phyloP scores from a whole-genome alignment of 2,113 vertebrate genomes.

The Lepus timidus region DNA sequence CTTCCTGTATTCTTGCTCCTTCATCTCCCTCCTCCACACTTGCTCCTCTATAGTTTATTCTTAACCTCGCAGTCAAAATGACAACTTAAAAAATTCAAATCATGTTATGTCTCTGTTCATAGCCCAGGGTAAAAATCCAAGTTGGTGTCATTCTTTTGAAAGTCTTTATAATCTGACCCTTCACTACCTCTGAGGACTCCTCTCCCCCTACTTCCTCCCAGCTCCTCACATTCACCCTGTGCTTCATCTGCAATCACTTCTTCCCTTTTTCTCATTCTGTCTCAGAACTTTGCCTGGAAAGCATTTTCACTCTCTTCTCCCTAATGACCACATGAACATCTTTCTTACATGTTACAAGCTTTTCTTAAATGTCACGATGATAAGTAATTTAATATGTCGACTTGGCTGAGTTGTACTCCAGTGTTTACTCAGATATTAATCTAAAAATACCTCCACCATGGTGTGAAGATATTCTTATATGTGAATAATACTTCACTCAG shows the following conservation, averaged over 20 bases:
- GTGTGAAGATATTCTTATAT: not conserved
- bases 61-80: not conserved
- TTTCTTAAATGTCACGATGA: not conserved
- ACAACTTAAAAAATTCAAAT: not conserved
- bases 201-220: too few species aligned
- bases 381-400: not conserved
- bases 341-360: not conserved
- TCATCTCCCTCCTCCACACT: not conserved
- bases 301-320: not conserved
- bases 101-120: not conserved
- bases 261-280: not conserved
- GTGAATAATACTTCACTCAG: not conserved
- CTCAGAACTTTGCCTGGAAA: not conserved
- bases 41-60: not conserved
- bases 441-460: not conserved
- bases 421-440: not conserved
- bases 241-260: not conserved
- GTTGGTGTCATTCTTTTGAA: not conserved
- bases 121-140: not conserved
- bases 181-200: not conserved
- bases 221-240: not conserved
- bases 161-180: not conserved
- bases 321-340: not conserved
- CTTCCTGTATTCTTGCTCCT: not conserved
- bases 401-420: not conserved